Percentiles rank a stretch among this genome's conserved stretches.
Conservation (phyloP, 2,797 vertebrate species). For the Amniataba percoides region DNA sequence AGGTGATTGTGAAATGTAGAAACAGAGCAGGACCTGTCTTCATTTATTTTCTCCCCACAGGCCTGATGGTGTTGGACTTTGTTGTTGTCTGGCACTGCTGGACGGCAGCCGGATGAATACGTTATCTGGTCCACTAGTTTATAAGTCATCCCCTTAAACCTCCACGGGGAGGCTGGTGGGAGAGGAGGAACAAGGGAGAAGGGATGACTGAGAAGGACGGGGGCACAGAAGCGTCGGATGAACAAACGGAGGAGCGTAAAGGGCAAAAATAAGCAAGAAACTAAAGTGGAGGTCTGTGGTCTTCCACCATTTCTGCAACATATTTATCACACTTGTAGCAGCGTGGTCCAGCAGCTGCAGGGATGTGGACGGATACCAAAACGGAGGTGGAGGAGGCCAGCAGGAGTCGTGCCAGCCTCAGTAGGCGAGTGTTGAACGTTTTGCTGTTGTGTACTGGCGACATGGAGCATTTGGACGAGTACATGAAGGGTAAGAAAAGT, state of each 20-base stretch:
- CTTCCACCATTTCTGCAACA: background rate
- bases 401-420: constrained; percentile 30
- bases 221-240: constrained; percentile 9
- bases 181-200: background rate
- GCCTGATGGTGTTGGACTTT: constrained; percentile 52
- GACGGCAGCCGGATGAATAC: constrained; percentile 34
- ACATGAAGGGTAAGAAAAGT: constrained; percentile 77
- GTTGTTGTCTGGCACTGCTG: background rate
- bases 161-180: background rate
- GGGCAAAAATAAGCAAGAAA: background rate
- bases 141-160: constrained; percentile 50
- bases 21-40: background rate
- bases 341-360: constrained; percentile 21
- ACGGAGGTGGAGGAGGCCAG: constrained; percentile 43
- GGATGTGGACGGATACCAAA: constrained; percentile 69
- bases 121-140: constrained; percentile 50
- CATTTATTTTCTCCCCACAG: background rate
- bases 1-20: constrained; percentile 36
- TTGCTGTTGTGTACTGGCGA: constrained; percentile 79
- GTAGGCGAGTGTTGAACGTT: constrained; percentile 28
- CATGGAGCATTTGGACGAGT: constrained; percentile 76
- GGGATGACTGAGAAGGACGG: constrained; percentile 22
- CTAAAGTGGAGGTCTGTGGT: background rate
- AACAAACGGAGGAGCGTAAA: background rate
- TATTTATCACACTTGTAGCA: background rate